Conservation (phyloP, 1,140 invertebrate species). For the Calliphora vicina region DNA sequence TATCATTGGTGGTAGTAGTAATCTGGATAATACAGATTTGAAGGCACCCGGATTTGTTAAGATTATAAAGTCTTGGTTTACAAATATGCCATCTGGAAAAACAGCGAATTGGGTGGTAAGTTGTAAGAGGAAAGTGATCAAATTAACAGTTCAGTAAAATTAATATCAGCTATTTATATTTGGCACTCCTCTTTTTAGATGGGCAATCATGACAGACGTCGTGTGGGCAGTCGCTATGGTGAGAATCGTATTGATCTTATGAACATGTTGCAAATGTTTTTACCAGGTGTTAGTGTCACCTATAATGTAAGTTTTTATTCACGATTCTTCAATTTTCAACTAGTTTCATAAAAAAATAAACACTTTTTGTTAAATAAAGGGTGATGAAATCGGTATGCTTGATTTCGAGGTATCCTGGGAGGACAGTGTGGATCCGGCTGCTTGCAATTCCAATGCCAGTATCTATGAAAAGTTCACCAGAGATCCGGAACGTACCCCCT, state of each 20-base stretch:
- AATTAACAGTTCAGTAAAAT: neutral
- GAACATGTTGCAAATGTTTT: constrained; percentile 72
- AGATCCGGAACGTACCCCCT: constrained; percentile 77
- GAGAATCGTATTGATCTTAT: constrained; percentile 70
- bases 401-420: constrained; percentile 68
- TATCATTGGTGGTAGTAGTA: constrained; percentile 60
- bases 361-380: constrained; percentile 42
- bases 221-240: constrained; percentile 70
- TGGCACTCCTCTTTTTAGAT: constrained; percentile 58
- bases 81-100: constrained; percentile 60
- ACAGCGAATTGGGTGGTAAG: constrained; percentile 67
- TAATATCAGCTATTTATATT: neutral
- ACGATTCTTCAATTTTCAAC: neutral
- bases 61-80: constrained; percentile 64
- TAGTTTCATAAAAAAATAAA: neutral
- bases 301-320: constrained; percentile 67
- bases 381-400: constrained; percentile 72
- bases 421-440: constrained; percentile 66
- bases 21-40: constrained; percentile 63
- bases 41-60: constrained; percentile 60
- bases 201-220: constrained; percentile 72
- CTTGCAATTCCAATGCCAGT: constrained; percentile 65
- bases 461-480: constrained; percentile 65
- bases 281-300: constrained; percentile 79
- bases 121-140: constrained; percentile 34